Evolutionary conservation across 2,888 invertebrate genomes (phyloP), one percentile per base, ranked within the genome.

Genomic region (Stenchaetothrips biformis): DNA sequence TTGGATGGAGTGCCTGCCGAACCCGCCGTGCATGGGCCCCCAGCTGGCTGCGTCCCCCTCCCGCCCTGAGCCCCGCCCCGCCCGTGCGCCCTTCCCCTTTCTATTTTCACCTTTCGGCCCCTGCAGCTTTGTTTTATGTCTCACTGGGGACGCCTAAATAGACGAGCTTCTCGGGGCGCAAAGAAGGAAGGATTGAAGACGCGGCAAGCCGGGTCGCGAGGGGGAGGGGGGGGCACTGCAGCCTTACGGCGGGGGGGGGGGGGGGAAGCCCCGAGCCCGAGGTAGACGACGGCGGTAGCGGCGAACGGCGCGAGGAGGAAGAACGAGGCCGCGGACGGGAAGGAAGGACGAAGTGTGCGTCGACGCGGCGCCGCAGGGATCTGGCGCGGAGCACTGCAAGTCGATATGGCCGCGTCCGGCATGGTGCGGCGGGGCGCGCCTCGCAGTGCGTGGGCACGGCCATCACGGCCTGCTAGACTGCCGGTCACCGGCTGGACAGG

Each of bases 111-210:
- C 67, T 74, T 74, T 53, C 53, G 53, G 53, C 53, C 53, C 53
- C 53, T 53, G 67, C 67, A 74, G 67, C 67, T 74, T 74, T 74
- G 67, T 74, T 74, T 74, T 74, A 74, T 74, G 67, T 74, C 67
- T 74, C 67, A 25, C 67, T 21, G 67, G 67, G 67, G 67, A 74
- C 67, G 67, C 67, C 67, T 74, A 74, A 74, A 74, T 74, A 74
- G 67, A 74, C 67, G 67, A 18, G 59, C 13, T 18, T 0, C 59
- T 18, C 37, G 37, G 37, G 37, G 37, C 37, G 37, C 37, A 37
- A 37, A 37, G 37, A 37, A 37, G 37, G 37, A 37, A 37, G 37
- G 37, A 37, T 37, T 37, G 37, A 37, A 37, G 37, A 37, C 37
- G 37, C 37, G 37, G 37, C 37, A 37, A 37, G 59, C 59, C 59